These are phyloP conservation scores for Ammodytes dubius DNA, from an alignment of 2,113 vertebrate species.

Conservation along the genomic window DNA sequence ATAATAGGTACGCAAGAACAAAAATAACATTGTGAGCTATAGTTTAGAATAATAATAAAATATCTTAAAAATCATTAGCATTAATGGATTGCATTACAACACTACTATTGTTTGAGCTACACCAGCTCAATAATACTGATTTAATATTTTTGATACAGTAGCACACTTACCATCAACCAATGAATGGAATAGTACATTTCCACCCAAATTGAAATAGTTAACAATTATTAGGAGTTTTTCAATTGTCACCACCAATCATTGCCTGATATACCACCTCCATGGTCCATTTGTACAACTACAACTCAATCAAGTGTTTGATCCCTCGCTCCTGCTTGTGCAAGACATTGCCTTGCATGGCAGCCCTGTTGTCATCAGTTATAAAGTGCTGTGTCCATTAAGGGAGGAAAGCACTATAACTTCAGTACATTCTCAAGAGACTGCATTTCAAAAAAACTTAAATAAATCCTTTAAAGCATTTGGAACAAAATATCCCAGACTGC, in stretches of 20 bases:
- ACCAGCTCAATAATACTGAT: no score
- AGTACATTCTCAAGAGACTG: neutral
- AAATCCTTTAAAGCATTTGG: neutral
- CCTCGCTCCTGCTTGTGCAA: neutral
- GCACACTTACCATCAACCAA: no score
- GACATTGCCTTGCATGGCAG: neutral
- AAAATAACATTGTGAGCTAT: neutral
- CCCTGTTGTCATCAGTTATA: no score
- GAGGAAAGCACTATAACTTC: neutral
- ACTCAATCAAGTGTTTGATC: neutral
- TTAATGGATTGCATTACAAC: neutral
- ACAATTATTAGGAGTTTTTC: no score
- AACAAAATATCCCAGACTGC: neutral
- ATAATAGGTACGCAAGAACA: neutral
- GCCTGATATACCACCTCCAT: neutral
- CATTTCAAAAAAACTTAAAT: neutral
- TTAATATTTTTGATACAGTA: no score
- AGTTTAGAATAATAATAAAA: neutral
- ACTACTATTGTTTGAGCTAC: no score
- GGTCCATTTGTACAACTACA: neutral
- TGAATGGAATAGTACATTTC: no score
- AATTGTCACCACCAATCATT: no score
- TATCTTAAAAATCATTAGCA: neutral
- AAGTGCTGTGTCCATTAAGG: neutral
- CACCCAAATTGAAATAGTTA: no score